Percentiles rank a stretch among this genome's conserved stretches.
Conservation (phyloP, 2,113 vertebrate genomes). For the Anoura caudifer region DNA sequence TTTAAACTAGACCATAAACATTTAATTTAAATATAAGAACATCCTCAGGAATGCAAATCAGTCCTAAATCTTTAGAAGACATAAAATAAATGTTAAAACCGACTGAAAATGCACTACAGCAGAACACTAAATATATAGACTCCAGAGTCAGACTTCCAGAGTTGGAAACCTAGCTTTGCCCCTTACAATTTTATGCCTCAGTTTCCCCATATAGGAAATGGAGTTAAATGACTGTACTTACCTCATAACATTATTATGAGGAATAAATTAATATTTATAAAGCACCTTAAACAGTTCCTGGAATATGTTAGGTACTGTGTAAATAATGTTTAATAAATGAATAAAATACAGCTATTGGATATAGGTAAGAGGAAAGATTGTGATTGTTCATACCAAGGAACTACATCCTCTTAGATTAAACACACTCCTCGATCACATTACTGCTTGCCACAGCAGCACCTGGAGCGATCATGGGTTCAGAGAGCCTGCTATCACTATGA, state of each 20-base stretch:
- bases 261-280: neutral
- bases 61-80: constrained; percentile 27
- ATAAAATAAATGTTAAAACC: neutral
- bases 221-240: neutral
- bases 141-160: neutral
- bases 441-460: neutral
- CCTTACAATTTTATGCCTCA: neutral
- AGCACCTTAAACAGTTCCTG: neutral
- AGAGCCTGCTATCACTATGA: neutral
- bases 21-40: constrained; percentile 5
- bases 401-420: neutral
- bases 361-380: neutral
- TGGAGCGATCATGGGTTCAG: neutral
- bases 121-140: neutral
- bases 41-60: constrained; percentile 13
- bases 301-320: neutral
- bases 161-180: neutral
- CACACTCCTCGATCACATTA: neutral
- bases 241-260: neutral
- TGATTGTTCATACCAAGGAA: neutral
- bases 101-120: neutral
- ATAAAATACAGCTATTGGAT: neutral
- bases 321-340: neutral
- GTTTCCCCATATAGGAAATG: neutral
- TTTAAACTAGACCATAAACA: constrained; percentile 4